Evolutionary conservation across 2,797 vertebrate genomes (phyloP).

Genomic region (Chiroxiphia lanceolata): DNA sequence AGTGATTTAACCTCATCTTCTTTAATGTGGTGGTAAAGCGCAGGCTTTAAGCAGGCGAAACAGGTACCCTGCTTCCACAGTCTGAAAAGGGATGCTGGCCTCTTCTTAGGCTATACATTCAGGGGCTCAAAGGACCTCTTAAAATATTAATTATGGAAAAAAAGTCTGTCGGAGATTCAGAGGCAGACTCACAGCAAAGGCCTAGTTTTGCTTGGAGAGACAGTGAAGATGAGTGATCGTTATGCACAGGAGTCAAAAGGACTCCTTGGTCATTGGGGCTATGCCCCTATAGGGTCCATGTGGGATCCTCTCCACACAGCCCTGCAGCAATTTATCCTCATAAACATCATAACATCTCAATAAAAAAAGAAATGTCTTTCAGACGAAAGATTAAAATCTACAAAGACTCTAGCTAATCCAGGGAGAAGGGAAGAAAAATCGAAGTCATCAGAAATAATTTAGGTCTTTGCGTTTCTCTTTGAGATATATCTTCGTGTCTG

Average conservation of each 20-base stretch:
- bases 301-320: neutral
- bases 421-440: neutral
- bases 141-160: neutral
- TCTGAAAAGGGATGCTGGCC: neutral
- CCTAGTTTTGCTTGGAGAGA: neutral
- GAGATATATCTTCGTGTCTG: neutral
- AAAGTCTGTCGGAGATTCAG: neutral
- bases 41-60: neutral
- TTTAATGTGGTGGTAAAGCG: neutral
- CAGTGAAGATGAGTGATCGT: neutral
- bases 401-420: neutral
- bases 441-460: neutral
- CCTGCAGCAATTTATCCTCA: neutral
- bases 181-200: neutral
- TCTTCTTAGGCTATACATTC: neutral
- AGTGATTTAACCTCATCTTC: neutral
- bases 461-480: neutral
- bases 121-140: neutral
- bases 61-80: neutral
- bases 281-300: rapidly evolving
- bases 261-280: neutral
- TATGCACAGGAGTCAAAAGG: neutral
- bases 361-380: neutral
- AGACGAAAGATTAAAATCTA: neutral
- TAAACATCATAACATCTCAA: neutral